phyloP scores from a whole-genome alignment of 1,140 invertebrate genomes.

The Drosophila tani region DNA sequence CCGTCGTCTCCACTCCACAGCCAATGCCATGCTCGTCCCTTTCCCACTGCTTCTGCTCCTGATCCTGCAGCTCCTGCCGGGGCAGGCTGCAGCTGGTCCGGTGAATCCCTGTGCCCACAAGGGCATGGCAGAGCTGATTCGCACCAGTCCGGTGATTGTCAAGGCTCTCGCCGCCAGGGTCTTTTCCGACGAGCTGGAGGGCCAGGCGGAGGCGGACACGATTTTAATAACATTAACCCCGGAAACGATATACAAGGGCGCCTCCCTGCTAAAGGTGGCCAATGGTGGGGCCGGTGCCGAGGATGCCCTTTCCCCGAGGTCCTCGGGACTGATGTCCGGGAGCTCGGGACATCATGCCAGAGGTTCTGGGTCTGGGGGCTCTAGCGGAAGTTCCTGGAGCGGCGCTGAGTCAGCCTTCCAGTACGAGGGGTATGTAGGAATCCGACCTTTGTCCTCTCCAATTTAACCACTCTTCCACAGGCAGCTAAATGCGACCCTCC shows the following conservation, averaged over 20 bases:
- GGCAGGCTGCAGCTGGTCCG: conserved; percentile 17
- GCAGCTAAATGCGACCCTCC: conserved; percentile 80
- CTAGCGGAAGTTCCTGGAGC: conserved; percentile 43
- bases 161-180: conserved; percentile 79
- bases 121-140: conserved; percentile 78
- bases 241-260: conserved; percentile 84
- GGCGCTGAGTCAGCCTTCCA: conserved; percentile 69
- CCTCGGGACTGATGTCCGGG: conserved; percentile 23
- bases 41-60: conserved; percentile 24
- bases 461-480: conserved; percentile 35
- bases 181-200: conserved; percentile 59
- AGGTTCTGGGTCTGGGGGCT: conserved; percentile 17
- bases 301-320: conserved; percentile 12
- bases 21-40: background rate
- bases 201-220: conserved; percentile 23
- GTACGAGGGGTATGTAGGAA: conserved; percentile 75
- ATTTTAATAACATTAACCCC: conserved; percentile 85
- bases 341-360: conserved; percentile 16
- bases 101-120: conserved; percentile 75
- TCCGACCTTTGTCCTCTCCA: background rate
- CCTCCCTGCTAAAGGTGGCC: conserved; percentile 77
- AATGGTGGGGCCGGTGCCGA: conserved; percentile 35
- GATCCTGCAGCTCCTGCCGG: conserved; percentile 32
- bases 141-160: conserved; percentile 81
- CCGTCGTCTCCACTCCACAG: background rate